Evolutionary conservation across 2,888 invertebrate species (phyloP), one percentile per base, ranked within the genome.

Genomic region (Oligia fasciuncula): DNA sequence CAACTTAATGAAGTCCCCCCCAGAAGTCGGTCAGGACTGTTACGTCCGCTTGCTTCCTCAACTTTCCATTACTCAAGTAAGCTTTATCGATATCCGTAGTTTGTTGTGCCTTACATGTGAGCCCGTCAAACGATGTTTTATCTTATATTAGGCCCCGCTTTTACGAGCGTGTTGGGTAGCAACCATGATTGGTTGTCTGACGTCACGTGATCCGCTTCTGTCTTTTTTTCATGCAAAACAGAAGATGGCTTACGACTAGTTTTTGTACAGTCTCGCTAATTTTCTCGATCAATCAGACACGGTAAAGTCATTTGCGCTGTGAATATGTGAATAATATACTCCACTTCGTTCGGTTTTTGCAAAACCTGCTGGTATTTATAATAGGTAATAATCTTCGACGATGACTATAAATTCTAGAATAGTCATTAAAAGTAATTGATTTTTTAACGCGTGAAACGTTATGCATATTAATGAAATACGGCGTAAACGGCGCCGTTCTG

Each of bases 1-100:
- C 90, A 91, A 93, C 91, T 93, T 94, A 94, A 94, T 94, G 92
- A 95, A 92, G 87, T 88, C 87, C 80, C 77, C 73, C 78, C 77
- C 81, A 87, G 86, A 89, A 89, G 86, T 87, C 83, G 87, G 80
- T 77, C 75, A 73, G 80, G 66, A 78, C 77, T 69, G 80, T 85
- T 80, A 84, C 77, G 84, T 76, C 77, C 74, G 72, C 63, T 46
- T 75, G 75, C 79, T 87, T 83, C 74, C 79, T 81, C 68, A 83
- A 85, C 85, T 85, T 87, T 87, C 85, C 80, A 87, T 87, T 87
- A 85, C 85, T 83, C 87, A 79, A 83, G 85, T 85, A 83, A 83
- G 74, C 69, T 74, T 77, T 80, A 88, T 88, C 83, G 83, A 88
- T 83, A 75, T 85, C 62, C 51, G 73, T 75, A 78, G 78, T 77